Conservation (phyloP, 53 echinoderm and acorn worm species). For the Crossaster papposus region DNA sequence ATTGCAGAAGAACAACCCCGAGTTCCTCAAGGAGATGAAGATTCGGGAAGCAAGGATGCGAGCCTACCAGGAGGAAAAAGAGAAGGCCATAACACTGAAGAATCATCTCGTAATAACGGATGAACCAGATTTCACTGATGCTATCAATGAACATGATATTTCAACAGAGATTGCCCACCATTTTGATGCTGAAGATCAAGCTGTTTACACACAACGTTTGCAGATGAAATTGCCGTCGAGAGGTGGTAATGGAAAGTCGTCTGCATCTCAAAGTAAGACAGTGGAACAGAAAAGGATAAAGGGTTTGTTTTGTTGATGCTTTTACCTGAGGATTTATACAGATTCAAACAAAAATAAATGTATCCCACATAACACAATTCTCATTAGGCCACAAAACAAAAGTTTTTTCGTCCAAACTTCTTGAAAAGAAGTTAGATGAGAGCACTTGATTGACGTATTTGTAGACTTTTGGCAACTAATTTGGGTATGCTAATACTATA, state of each 20-base stretch:
- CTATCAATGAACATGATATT: conserved; percentile 36
- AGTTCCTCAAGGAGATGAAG: conserved; percentile 71
- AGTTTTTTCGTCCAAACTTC: too few relatives aligned
- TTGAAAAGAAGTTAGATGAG: too few relatives aligned
- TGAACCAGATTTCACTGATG: conserved; percentile 9
- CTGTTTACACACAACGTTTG: background rate
- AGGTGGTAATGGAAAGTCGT: background rate
- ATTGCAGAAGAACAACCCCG: conserved; percentile 90
- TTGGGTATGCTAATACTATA: background rate
- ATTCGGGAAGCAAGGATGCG: conserved; percentile 61
- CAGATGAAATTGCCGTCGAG: background rate
- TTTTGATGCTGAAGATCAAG: conserved; percentile 20
- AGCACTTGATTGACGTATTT: too few relatives aligned
- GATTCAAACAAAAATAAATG: background rate
- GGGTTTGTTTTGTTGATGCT: conserved; percentile 11
- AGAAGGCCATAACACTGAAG: background rate
- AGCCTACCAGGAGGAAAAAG: conserved; percentile 44
- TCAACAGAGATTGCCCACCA: conserved; percentile 76
- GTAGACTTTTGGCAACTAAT: background rate
- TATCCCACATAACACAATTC: too few relatives aligned
- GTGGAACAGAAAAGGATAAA: background rate
- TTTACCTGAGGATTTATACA: background rate
- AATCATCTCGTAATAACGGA: conserved; percentile 2
- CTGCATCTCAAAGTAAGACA: background rate
- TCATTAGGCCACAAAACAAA: too few relatives aligned